These are phyloP conservation scores for Apeltes quadracus DNA, from an alignment of 2,113 vertebrate genomes.

Conservation along the genomic window DNA sequence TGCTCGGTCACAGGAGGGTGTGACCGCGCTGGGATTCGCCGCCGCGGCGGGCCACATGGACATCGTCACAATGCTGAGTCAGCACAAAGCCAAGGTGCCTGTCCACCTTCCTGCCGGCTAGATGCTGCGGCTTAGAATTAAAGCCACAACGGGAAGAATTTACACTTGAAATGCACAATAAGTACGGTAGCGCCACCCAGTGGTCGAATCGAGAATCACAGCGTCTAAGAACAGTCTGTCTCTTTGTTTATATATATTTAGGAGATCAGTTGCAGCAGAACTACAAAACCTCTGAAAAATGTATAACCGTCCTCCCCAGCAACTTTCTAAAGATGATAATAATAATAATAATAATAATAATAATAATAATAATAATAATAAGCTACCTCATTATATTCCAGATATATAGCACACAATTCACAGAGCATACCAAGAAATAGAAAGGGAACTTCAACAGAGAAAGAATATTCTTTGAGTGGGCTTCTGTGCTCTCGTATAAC, in stretches of 20 bases:
- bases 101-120: not conserved
- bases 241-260: not conserved
- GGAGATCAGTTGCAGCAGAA: not conserved
- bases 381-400: not conserved
- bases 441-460: no score
- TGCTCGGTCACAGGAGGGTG: slow-evolving; percentile 88
- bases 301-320: not conserved
- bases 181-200: not conserved
- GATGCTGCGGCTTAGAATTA: not conserved
- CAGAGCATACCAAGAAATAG: not conserved
- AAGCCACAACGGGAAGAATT: not conserved
- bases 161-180: not conserved
- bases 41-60: slow-evolving; percentile 90
- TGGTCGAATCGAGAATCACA: not conserved
- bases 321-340: no score
- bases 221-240: not conserved
- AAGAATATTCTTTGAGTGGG: no score
- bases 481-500: no score
- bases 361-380: not conserved
- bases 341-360: no score
- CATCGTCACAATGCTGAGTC: slow-evolving; percentile 87
- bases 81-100: slow-evolving; percentile 89
- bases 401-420: not conserved
- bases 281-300: not conserved
- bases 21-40: slow-evolving; percentile 91